phyloP scores from a whole-genome alignment of 2,888 invertebrate species.

The Hydrotaea cyrtoneurina region DNA sequence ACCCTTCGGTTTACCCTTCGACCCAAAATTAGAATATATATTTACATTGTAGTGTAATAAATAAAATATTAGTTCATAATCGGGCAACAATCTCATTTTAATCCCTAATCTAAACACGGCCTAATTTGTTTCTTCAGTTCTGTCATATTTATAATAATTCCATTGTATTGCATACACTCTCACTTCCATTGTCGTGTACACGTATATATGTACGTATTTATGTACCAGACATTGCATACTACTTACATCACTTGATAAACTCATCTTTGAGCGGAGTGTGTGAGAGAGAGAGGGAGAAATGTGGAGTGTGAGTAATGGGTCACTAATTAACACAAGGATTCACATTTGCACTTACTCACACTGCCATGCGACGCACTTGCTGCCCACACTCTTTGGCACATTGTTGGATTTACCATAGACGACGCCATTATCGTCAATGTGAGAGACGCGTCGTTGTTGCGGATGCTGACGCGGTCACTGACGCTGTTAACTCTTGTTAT shows the following conservation, averaged over 20 bases:
- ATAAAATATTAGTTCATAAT: no score
- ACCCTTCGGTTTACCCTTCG: no score
- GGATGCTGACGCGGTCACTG: conserved; percentile 51
- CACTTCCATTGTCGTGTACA: no score
- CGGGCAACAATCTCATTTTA: no score
- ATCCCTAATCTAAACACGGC: no score
- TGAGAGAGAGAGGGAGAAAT: background rate
- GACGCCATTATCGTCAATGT: conserved; percentile 31
- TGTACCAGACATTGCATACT: background rate
- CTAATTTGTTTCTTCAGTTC: no score
- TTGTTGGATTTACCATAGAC: background rate
- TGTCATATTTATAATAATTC: no score
- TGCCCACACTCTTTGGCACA: background rate
- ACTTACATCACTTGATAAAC: conserved; percentile 2
- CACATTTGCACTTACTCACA: conserved; percentile 39
- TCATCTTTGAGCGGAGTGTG: background rate
- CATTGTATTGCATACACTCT: no score
- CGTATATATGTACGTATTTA: no score
- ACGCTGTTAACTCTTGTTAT: conserved; percentile 16
- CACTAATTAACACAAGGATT: conserved; percentile 49
- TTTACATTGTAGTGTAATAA: no score
- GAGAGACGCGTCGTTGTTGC: conserved; percentile 58
- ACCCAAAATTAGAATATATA: no score
- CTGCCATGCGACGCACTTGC: background rate
- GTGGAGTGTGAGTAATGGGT: background rate